phyloP scores from a whole-genome alignment of 2,888 invertebrate species.

The Dichetophora obliterata region DNA sequence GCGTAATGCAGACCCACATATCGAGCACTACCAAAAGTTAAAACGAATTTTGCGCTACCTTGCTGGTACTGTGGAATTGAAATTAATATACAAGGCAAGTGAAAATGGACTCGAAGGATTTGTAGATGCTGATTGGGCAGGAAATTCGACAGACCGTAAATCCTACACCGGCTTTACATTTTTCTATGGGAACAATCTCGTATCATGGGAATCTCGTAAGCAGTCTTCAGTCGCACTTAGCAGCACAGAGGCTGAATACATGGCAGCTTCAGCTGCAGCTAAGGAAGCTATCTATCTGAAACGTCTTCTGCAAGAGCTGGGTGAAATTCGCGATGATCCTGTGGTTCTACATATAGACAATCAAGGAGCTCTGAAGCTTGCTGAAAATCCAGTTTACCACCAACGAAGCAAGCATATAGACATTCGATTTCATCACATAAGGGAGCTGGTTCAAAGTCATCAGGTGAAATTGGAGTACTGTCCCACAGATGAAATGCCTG shows the following conservation, averaged over 20 bases:
- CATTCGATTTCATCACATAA: conserved; percentile 16
- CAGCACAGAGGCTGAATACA: too few species aligned
- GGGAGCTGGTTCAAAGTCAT: conserved; percentile 10
- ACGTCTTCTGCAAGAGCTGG: conserved; percentile 6
- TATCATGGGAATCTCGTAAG: too few species aligned
- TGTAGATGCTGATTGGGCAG: neutral
- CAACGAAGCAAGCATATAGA: too few species aligned
- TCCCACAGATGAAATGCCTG: conserved; percentile 36
- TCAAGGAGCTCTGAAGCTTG: too few species aligned
- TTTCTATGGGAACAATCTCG: conserved; percentile 1
- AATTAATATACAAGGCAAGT: neutral
- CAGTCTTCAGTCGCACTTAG: too few species aligned
- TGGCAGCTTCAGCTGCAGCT: neutral
- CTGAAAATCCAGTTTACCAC: too few species aligned
- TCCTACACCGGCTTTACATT: conserved; percentile 13
- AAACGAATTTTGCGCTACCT: neutral
- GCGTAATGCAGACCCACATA: too few species aligned
- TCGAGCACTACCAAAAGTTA: neutral
- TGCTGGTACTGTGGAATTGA: neutral
- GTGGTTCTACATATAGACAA: too few species aligned
- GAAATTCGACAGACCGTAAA: conserved; percentile 5
- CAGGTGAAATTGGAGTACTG: conserved; percentile 33
- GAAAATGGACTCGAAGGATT: neutral
- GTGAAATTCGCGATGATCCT: too few species aligned
- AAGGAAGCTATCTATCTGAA: conserved; percentile 1